Evolutionary conservation across 1,140 invertebrate species (phyloP), one percentile per base, ranked within the genome.

Genomic region (Sitophilus oryzae): DNA sequence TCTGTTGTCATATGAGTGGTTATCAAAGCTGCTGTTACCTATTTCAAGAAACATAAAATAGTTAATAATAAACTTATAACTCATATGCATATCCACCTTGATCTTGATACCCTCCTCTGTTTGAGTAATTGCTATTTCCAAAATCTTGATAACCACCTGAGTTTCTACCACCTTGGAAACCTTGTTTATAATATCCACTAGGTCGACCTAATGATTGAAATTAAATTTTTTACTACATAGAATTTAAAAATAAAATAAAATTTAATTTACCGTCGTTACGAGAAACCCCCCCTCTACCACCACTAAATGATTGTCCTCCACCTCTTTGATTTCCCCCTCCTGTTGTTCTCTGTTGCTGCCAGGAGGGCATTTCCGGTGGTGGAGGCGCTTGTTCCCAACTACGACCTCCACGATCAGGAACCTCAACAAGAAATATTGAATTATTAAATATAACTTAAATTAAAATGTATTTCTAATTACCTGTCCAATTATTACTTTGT

Each of bases 361-460:
- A 96, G 1, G 88, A 84, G 8, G 94, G 93, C 91, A 96, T 96
- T 77, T 96, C 94, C 9, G 91, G 91, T 3, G 93, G 91, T 1
- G 94, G 94, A 3, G 91, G 83, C 57, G 91, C 86, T 65, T 90
- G 83, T 67, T 96, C 93, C 65, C 82, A 82, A 1, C 93, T 85
- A 57, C 93, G 73, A 2, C 94, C 94, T 43, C 94, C 94, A 67
- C 94, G 77, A 71, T 97, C 89, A 2, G 89, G 89, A 4, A 91
- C 85, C 78, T 81, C 10, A 8, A 35, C 4, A 5, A 14, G 16
- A 47, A 48, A 6, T 6, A 15, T 36, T 11, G 9, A 48, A 37
- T 48, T 48, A 35, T 8, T 5, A 38, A 15, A 2, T 40, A 8
- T 11, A 3, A n/a, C 15, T 5, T 11, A 30, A 30, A 30, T 6